phyloP scores from a whole-genome alignment of 2,113 vertebrate species.

The Tamias sibiricus region DNA sequence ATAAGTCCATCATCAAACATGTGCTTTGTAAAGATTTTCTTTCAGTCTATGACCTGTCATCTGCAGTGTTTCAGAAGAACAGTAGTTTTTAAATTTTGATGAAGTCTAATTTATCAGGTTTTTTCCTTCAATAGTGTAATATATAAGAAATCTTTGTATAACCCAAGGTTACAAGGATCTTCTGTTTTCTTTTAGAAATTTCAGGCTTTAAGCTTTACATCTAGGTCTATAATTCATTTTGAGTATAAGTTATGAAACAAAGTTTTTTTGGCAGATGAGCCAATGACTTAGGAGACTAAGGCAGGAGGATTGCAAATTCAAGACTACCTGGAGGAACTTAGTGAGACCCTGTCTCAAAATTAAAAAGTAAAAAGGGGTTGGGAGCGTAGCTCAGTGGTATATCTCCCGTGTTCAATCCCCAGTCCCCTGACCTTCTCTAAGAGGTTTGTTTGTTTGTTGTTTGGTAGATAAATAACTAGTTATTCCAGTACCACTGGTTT shows the following conservation, averaged over 20 bases:
- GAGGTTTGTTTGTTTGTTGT: too few relatives aligned
- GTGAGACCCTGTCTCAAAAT: too few relatives aligned
- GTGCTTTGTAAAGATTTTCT: background rate
- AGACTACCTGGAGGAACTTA: too few relatives aligned
- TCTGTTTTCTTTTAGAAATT: background rate
- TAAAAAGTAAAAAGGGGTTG: too few relatives aligned
- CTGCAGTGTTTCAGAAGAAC: background rate
- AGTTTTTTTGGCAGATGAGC: background rate
- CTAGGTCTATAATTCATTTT: background rate
- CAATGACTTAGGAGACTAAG: too few relatives aligned
- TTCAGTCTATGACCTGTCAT: background rate
- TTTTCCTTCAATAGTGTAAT: background rate
- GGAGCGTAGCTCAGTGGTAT: too few relatives aligned
- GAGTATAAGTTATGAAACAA: background rate
- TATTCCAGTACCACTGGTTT: background rate
- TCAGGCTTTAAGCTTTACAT: conserved; percentile 2
- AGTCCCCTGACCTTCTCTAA: too few relatives aligned
- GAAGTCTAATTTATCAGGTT: background rate
- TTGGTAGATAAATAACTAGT: background rate
- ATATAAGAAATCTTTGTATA: background rate
- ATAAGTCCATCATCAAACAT: background rate
- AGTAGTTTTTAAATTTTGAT: background rate
- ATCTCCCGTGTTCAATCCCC: too few relatives aligned
- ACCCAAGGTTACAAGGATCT: background rate
- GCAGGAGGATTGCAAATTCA: too few relatives aligned